Conservation (phyloP, 2,797 vertebrate species). For the Argya squamiceps region DNA sequence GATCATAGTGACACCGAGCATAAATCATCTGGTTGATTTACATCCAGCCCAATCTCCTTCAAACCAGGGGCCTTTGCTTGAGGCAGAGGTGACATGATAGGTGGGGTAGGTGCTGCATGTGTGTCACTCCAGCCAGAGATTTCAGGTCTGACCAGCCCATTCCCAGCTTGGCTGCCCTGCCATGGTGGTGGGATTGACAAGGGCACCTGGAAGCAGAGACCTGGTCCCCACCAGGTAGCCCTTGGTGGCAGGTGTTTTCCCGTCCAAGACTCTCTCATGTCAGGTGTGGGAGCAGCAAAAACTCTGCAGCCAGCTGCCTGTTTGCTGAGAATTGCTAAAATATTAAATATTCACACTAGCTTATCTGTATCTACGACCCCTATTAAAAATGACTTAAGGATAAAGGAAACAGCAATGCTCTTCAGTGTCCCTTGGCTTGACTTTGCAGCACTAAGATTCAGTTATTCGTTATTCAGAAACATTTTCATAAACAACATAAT, state of each 20-base stretch:
- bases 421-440: background rate
- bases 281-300: background rate
- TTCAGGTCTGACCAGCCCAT: background rate
- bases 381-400: background rate
- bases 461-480: background rate
- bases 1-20: background rate
- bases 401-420: background rate
- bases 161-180: background rate
- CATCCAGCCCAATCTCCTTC: background rate
- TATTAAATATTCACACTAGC: background rate
- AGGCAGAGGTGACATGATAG: background rate
- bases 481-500: background rate
- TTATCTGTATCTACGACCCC: background rate
- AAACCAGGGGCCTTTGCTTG: background rate
- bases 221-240: background rate
- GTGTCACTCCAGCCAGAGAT: rapidly evolving
- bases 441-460: background rate
- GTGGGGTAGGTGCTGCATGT: background rate
- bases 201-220: background rate
- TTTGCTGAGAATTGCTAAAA: background rate
- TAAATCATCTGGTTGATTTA: background rate
- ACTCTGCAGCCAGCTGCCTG: background rate
- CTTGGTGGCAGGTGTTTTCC: background rate
- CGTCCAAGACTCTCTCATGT: background rate
- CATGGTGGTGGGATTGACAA: rapidly evolving